Evolutionary conservation across 2,888 invertebrate genomes (phyloP).

Genomic region (Polydesmus complanatus): DNA sequence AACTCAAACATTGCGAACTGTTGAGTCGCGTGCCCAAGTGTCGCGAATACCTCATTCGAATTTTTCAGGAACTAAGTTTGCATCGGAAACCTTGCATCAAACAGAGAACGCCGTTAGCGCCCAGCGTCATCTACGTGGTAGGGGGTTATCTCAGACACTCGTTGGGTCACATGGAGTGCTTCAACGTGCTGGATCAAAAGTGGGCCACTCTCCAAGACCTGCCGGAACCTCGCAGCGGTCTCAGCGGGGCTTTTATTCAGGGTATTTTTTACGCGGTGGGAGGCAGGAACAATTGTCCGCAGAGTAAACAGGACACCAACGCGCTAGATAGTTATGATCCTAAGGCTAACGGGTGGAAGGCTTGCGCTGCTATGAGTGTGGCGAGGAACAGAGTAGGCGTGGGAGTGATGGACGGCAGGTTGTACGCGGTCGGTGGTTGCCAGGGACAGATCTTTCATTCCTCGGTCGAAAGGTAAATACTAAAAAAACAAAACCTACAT

Average conservation of each 20-base stretch:
- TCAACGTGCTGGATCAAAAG: slow-evolving; percentile 67
- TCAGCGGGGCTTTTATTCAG: slow-evolving; percentile 53
- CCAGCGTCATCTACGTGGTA: slow-evolving; percentile 76
- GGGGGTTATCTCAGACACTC: slow-evolving; percentile 81
- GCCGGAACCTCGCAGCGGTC: slow-evolving; percentile 74
- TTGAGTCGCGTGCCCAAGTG: slow-evolving; percentile 77
- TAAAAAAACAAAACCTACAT: no score
- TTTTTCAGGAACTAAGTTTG: slow-evolving; percentile 68
- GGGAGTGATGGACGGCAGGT: slow-evolving; percentile 79
- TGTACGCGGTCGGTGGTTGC: slow-evolving; percentile 86
- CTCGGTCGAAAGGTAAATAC: slow-evolving; percentile 64
- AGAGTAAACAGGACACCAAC: slow-evolving; percentile 46
- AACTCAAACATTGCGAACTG: slow-evolving; percentile 78
- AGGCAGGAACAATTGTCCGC: slow-evolving; percentile 75
- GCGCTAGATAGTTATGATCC: slow-evolving; percentile 73
- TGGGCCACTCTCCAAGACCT: slow-evolving; percentile 70
- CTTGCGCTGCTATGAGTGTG: slow-evolving; percentile 62
- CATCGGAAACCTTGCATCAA: slow-evolving; percentile 74
- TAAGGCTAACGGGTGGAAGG: slow-evolving; percentile 67
- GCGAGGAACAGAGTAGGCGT: slow-evolving; percentile 81
- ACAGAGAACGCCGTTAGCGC: slow-evolving; percentile 73
- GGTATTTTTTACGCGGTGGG: slow-evolving; percentile 81
- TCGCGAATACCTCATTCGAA: slow-evolving; percentile 73
- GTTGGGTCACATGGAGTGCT: slow-evolving; percentile 73
- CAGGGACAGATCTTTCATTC: slow-evolving; percentile 71